Conservation (phyloP, 2,888 invertebrate genomes). For the Zelleria hepariella region DNA sequence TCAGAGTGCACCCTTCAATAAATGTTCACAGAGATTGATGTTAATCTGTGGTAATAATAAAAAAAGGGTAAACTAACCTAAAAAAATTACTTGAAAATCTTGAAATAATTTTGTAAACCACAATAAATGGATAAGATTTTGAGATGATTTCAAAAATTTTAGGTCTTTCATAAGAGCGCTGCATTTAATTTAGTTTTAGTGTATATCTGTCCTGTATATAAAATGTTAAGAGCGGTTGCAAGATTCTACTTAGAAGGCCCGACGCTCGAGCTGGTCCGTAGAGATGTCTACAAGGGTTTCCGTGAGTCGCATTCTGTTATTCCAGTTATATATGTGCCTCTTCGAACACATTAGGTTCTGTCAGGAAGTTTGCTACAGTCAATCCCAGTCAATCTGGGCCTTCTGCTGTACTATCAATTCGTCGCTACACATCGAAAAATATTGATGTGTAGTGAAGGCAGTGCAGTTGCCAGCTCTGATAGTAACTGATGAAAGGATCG, state of each 20-base stretch:
- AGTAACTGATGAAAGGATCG: neutral
- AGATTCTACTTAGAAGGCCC: constrained; percentile 37
- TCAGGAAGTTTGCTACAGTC: neutral
- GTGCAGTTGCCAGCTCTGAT: neutral
- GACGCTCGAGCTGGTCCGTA: constrained; percentile 31
- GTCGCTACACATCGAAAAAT: neutral
- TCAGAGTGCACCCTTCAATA: no score
- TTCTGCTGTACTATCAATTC: no score
- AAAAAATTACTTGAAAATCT: neutral
- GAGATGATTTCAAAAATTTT: neutral
- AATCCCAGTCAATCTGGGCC: no score
- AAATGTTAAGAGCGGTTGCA: constrained; percentile 45
- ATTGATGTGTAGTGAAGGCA: neutral
- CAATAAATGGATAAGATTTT: neutral
- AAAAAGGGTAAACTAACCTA: neutral
- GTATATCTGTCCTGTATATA: neutral
- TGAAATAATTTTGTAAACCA: neutral
- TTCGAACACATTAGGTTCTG: neutral
- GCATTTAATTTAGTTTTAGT: neutral
- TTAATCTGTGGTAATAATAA: no score
- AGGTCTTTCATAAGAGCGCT: neutral
- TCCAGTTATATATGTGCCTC: constrained; percentile 2
- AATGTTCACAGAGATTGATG: no score
- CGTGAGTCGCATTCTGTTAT: constrained; percentile 27
- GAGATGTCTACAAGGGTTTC: constrained; percentile 39